phyloP scores from a whole-genome alignment of 1,140 invertebrate species.

The Apis cerana region DNA sequence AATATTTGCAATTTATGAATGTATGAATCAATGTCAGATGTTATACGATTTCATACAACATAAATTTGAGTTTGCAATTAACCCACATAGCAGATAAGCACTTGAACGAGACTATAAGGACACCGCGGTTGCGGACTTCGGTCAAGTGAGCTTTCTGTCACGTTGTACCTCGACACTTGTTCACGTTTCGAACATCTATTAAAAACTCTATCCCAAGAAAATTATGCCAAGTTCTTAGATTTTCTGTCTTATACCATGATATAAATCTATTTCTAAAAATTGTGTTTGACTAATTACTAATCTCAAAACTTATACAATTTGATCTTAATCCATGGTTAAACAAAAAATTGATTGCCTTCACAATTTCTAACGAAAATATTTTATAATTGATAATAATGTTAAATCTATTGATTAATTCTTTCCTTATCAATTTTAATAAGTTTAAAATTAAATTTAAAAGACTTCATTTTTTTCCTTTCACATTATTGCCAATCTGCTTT shows the following conservation, averaged over 20 bases:
- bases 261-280: not conserved
- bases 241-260: not conserved
- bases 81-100: conserved; percentile 21
- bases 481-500: too few relatives aligned
- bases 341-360: not conserved
- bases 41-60: conserved; percentile 3
- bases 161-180: conserved; percentile 25
- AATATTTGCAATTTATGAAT: not conserved
- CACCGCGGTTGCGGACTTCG: conserved; percentile 11
- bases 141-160: conserved; percentile 26
- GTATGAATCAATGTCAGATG: not conserved
- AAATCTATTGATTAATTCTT: too few relatives aligned
- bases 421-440: too few relatives aligned
- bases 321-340: not conserved
- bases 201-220: not conserved
- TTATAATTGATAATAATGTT: not conserved
- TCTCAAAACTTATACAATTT: not conserved
- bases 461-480: too few relatives aligned
- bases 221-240: conserved; percentile 12
- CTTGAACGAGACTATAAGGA: conserved; percentile 22
- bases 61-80: conserved; percentile 24
- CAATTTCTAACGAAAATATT: not conserved
- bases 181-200: conserved; percentile 26
- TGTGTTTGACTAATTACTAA: not conserved
- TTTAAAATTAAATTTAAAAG: too few relatives aligned